Percentiles rank a stretch among this genome's conserved stretches.
These are phyloP conservation scores for Brassicogethes aeneus DNA, from an alignment of 2,888 invertebrate species.

Conservation along the genomic window DNA sequence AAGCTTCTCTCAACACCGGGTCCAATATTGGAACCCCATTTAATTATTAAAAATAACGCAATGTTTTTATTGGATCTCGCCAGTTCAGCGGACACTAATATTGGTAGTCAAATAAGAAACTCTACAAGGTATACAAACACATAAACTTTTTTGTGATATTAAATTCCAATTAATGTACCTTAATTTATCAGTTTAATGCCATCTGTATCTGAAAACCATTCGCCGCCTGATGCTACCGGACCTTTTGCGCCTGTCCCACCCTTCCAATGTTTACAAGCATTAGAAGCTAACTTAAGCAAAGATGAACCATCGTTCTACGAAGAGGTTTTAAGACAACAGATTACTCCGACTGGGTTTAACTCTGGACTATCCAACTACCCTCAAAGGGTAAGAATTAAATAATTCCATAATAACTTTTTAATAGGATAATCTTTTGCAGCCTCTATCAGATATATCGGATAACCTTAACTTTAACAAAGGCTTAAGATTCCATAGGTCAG, in stretches of 20 bases:
- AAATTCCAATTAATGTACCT: no score
- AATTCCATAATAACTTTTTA: no score
- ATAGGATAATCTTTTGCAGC: slow-evolving; percentile 37
- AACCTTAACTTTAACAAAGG: slow-evolving; percentile 46
- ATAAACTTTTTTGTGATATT: no score
- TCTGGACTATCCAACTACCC: slow-evolving; percentile 29
- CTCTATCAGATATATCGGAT: slow-evolving; percentile 47
- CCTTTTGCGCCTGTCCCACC: slow-evolving; percentile 49
- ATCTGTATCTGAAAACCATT: slow-evolving; percentile 48
- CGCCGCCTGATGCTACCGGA: slow-evolving; percentile 46
- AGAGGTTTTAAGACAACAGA: slow-evolving; percentile 42
- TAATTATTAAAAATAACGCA: slow-evolving; percentile 87
- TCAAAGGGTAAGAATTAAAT: slow-evolving; percentile 37
- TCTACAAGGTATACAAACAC: not conserved
- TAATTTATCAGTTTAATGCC: slow-evolving; percentile 37
- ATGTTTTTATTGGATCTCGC: slow-evolving; percentile 86
- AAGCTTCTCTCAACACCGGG: slow-evolving; percentile 29
- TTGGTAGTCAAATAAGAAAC: slow-evolving; percentile 28
- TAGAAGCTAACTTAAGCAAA: slow-evolving; percentile 36
- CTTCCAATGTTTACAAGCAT: slow-evolving; percentile 51
- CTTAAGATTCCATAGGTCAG: slow-evolving; percentile 71
- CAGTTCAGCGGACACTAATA: slow-evolving; percentile 54
- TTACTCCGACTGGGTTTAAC: slow-evolving; percentile 33
- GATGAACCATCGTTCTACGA: slow-evolving; percentile 39
- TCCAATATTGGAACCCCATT: slow-evolving; percentile 43